phyloP scores from a whole-genome alignment of 2,797 vertebrate genomes.

The Helicolenus hilgendorfi region DNA sequence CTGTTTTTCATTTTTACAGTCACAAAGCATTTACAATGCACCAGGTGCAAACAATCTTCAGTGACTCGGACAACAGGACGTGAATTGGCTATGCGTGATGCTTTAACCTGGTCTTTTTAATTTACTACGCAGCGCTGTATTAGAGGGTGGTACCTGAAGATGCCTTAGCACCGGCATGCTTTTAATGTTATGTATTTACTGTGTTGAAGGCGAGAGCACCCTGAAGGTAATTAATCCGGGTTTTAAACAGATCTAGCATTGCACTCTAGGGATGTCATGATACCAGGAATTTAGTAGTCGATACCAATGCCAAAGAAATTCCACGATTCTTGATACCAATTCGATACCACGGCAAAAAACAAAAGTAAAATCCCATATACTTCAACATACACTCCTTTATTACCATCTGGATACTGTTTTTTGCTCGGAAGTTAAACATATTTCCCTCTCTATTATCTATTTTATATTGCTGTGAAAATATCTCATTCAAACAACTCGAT shows the following conservation, averaged over 20 bases:
- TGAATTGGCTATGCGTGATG: neutral
- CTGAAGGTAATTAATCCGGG: neutral
- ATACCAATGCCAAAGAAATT: no score
- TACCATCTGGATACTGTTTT: no score
- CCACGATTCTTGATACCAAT: no score
- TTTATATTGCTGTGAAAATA: no score
- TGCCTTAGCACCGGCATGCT: slow-evolving; percentile 10
- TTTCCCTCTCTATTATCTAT: no score
- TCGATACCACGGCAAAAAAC: no score
- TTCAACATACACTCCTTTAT: no score
- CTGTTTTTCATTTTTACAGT: slow-evolving; percentile 29
- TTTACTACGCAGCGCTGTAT: neutral
- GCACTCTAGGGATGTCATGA: neutral
- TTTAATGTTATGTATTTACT: slow-evolving; percentile 2
- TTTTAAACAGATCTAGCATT: neutral
- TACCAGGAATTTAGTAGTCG: no score
- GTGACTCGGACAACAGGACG: slow-evolving; percentile 7
- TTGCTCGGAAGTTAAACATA: no score
- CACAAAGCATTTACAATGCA: slow-evolving; percentile 25
- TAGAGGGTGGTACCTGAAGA: slow-evolving; percentile 14
- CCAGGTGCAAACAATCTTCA: slow-evolving; percentile 29
- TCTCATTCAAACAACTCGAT: no score
- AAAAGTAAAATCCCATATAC: no score
- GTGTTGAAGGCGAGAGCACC: slow-evolving; percentile 16
- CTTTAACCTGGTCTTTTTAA: neutral